Conservation (phyloP, 2,797 vertebrate species). For the Chelonia mydas region DNA sequence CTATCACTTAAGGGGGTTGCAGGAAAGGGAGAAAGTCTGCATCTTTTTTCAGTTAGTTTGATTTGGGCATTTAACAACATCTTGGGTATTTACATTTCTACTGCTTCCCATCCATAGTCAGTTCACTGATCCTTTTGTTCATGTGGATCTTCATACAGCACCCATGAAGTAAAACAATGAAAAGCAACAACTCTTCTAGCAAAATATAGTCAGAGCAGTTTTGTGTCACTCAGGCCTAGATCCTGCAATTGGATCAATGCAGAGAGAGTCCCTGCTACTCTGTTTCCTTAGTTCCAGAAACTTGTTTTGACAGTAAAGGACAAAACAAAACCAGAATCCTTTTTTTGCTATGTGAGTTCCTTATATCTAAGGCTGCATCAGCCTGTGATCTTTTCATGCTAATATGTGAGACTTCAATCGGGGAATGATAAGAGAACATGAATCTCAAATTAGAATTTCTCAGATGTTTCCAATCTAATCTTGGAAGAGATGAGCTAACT, state of each 20-base stretch:
- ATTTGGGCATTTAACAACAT: neutral
- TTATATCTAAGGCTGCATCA: neutral
- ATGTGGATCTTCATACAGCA: neutral
- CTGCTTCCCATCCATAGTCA: neutral
- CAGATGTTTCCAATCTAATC: neutral
- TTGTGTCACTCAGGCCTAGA: neutral
- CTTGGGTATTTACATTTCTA: neutral
- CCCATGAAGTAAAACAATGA: neutral
- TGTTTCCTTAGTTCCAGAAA: neutral
- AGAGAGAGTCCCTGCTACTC: no score
- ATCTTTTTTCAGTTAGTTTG: neutral
- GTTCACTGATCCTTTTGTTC: neutral
- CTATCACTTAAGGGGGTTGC: neutral
- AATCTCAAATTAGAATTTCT: neutral
- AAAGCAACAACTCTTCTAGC: neutral
- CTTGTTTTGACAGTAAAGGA: rapidly evolving
- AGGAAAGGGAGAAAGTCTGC: neutral
- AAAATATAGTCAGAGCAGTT: neutral
- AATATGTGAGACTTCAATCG: neutral
- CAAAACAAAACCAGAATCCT: neutral
- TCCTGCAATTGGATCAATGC: neutral
- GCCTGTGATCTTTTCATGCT: neutral
- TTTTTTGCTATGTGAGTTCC: neutral
- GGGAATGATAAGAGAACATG: neutral
- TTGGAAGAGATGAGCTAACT: neutral